A percentile compares a stretch with the other conserved stretches of the same genome.
Conservation (phyloP, 2,888 invertebrate species). For the Eledona agricola region DNA sequence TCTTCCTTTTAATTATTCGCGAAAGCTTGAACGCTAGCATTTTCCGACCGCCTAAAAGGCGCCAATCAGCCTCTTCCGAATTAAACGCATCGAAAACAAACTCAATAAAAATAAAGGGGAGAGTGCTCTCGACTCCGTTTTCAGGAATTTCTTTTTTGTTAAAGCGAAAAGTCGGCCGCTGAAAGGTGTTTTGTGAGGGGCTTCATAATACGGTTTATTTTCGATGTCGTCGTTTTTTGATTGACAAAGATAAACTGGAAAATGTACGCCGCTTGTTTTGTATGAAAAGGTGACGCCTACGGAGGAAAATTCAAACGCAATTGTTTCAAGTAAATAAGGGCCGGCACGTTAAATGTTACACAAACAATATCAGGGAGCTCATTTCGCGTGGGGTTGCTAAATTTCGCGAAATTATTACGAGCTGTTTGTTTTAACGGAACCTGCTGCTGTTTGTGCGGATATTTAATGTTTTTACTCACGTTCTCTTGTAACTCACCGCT, state of each 20-base stretch:
- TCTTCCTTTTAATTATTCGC: slow-evolving; percentile 27
- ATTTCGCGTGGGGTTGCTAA: no score
- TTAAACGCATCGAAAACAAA: no score
- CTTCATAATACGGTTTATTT: slow-evolving; percentile 1
- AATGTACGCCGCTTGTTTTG: background rate
- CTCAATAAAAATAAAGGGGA: slow-evolving; percentile 13
- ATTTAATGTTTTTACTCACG: no score
- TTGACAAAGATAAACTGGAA: slow-evolving; percentile 1
- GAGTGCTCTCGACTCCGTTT: slow-evolving; percentile 12
- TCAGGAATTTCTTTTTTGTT: slow-evolving; percentile 16
- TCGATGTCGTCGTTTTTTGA: slow-evolving; percentile 2
- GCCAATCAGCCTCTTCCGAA: slow-evolving; percentile 1
- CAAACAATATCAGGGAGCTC: no score
- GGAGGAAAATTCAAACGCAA: slow-evolving; percentile 1
- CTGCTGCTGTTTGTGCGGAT: no score
- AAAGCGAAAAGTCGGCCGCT: slow-evolving; percentile 1
- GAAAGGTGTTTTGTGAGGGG: slow-evolving; percentile 10
- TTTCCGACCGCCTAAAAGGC: slow-evolving; percentile 11
- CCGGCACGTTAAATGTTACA: no score
- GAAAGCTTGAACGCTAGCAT: slow-evolving; percentile 14
- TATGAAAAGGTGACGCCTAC: background rate
- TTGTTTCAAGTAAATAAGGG: background rate
- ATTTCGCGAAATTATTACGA: no score
- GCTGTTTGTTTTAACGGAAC: no score
- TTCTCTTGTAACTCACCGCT: no score